Evolutionary conservation across 2,797 vertebrate genomes (phyloP).

Genomic region (Picus viridis): DNA sequence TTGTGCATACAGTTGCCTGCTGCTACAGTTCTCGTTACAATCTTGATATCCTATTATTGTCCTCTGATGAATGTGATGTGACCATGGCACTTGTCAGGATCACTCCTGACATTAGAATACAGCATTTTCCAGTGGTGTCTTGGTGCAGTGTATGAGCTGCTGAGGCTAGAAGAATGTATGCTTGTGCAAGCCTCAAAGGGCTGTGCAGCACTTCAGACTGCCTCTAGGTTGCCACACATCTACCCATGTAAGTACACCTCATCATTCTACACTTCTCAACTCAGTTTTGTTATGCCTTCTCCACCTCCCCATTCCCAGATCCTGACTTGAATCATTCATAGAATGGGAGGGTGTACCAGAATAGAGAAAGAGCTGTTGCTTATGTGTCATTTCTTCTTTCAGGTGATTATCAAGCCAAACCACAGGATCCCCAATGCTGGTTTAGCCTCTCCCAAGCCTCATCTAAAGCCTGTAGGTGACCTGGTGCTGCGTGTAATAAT

Average conservation of each 20-base stretch:
- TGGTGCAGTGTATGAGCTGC: neutral
- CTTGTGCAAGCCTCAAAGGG: neutral
- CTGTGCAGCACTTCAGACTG: neutral
- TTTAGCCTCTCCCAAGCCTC: neutral
- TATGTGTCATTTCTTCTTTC: neutral
- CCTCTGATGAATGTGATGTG: neutral
- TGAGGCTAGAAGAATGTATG: neutral
- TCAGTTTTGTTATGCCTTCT: neutral
- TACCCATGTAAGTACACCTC: neutral
- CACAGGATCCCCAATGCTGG: neutral
- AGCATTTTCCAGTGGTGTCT: neutral
- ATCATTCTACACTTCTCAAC: neutral
- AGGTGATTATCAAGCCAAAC: neutral
- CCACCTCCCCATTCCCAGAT: neutral
- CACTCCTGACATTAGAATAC: neutral
- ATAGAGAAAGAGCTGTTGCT: neutral
- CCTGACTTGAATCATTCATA: neutral
- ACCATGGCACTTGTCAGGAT: neutral
- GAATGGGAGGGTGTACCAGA: neutral
- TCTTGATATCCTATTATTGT: neutral
- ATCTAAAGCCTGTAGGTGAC: constrained; percentile 37
- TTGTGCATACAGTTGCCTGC: neutral
- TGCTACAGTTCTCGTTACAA: neutral
- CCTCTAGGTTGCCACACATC: neutral
- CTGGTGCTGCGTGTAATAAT: neutral